Evolutionary conservation across 2,888 invertebrate genomes (phyloP), one percentile per base, ranked within the genome.

Genomic region (Cremastinae sp.): DNA sequence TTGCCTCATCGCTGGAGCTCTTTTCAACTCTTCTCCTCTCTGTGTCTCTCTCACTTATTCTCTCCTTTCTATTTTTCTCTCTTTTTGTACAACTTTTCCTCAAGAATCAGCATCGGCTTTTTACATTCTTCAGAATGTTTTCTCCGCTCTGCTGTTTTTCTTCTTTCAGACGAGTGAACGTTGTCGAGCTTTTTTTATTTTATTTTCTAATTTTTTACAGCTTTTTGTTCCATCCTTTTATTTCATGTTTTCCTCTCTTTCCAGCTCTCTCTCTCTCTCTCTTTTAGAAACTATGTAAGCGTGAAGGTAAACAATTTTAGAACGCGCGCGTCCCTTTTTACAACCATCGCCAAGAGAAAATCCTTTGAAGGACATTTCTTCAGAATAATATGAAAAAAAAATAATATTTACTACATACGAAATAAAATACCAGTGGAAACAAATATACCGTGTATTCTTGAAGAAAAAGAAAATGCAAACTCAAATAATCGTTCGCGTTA

Each of bases 211-310:
- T n/a, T n/a, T n/a, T n/a, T n/a, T n/a, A n/a, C n/a, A n/a, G n/a
- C n/a, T n/a, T n/a, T n/a, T n/a, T n/a, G n/a, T n/a, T n/a, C n/a
- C n/a, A n/a, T n/a, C n/a, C n/a, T n/a, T n/a, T n/a, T n/a, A n/a
- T n/a, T n/a, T n/a, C n/a, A n/a, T n/a, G n/a, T n/a, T n/a, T n/a
- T n/a, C n/a, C n/a, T n/a, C n/a, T n/a, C n/a, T n/a, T n/a, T n/a
- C n/a, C n/a, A n/a, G n/a, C 51, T 65, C 41, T 51, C 39, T 43
- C 64, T 39, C 70, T 68, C 68, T 45, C 56, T 59, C 59, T 59
- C 69, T 59, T 64, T 70, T 68, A 39, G 66, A 71, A 66, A 61
- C 56, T 55, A 70, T 59, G 70, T 64, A 70, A 75, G 61, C 66
- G 75, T 49, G 41, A 71, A 61, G 71, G 70, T 59, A 68, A 56